Base-by-base conservation (phyloP, 2,113 vertebrate genomes). In the Romanogobio albipinnatus region DNA sequence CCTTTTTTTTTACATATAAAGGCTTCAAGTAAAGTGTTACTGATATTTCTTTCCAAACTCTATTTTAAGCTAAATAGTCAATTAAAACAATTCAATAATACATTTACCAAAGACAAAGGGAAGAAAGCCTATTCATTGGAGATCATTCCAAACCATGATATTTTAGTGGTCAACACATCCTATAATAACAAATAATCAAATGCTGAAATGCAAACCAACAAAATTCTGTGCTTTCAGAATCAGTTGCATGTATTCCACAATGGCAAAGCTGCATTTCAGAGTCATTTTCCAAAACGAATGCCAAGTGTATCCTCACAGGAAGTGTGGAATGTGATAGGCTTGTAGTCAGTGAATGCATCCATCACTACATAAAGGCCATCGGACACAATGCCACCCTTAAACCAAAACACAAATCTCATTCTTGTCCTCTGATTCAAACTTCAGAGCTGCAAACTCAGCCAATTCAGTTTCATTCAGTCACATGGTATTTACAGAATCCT, bases 371-470 rank as follows among this genome's bases (percentile, higher is more conserved):
- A 76, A 56, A 76, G 74, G 74, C 74, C 74, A 76, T 19, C 74
- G 29, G 74, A 76, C 74, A 56, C 26, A 76, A 76, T 33, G 74
- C 26, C 13, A 49, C 26, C 74, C 74, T 76, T 76, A 19, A 76
- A 33, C 74, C 49, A 51, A 51, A 76, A 53, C 47, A 76, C 74
- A 76, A 76, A 76, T 56, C 74, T 53, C 74, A 76, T 51, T 75
- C 71, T 75, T 75, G n/a, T 75, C 45, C 71, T 49, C 71, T 75
- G 71, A 75, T 49, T 56, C 49, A 56, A 76, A 56, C 74, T 76
- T 17, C 14, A 29, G 14, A 9, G 14, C 2, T 11, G 74, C 24
- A 56, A 19, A 56, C 17, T 56, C 53, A 56, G 53, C 53, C 17
- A 56, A 56, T 19, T 19, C 24, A 5, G 29, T 76, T 76, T 33